Evolutionary conservation across 2,888 invertebrate genomes (phyloP).

Genomic region (Aelia acuminata): DNA sequence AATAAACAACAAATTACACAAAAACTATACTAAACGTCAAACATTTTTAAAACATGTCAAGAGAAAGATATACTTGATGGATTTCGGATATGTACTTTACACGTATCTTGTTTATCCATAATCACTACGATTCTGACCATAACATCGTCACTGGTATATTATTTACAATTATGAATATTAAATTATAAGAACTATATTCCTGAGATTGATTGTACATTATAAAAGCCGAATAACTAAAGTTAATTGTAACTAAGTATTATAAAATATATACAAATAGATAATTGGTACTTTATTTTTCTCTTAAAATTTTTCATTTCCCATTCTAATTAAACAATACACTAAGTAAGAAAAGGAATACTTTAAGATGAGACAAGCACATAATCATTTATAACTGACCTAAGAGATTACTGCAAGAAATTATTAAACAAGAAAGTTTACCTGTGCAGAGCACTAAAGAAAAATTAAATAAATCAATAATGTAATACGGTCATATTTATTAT

Average conservation of each 20-base stretch:
- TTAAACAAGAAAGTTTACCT: too few relatives aligned
- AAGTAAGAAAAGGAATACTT: neutral
- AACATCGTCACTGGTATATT: neutral
- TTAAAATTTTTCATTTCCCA: neutral
- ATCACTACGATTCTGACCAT: neutral
- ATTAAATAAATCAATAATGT: too few relatives aligned
- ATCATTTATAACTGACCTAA: neutral
- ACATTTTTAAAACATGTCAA: neutral
- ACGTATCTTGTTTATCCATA: neutral
- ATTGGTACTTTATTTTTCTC: neutral
- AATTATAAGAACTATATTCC: constrained; percentile 39
- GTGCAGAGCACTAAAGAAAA: too few relatives aligned
- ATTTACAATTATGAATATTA: constrained; percentile 46
- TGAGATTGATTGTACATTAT: constrained; percentile 44
- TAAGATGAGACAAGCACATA: neutral
- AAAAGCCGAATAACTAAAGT: constrained; percentile 31
- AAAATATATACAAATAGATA: neutral
- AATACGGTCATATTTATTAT: too few relatives aligned
- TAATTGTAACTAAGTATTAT: neutral
- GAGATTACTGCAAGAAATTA: neutral
- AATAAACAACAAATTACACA: neutral
- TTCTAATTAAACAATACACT: neutral
- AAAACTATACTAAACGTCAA: neutral
- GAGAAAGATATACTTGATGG: neutral
- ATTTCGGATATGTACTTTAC: neutral